Percentiles rank a stretch among this genome's conserved stretches.
Conservation (phyloP, 1,140 invertebrate genomes). For the Stenopsyche tienmushanensis region DNA sequence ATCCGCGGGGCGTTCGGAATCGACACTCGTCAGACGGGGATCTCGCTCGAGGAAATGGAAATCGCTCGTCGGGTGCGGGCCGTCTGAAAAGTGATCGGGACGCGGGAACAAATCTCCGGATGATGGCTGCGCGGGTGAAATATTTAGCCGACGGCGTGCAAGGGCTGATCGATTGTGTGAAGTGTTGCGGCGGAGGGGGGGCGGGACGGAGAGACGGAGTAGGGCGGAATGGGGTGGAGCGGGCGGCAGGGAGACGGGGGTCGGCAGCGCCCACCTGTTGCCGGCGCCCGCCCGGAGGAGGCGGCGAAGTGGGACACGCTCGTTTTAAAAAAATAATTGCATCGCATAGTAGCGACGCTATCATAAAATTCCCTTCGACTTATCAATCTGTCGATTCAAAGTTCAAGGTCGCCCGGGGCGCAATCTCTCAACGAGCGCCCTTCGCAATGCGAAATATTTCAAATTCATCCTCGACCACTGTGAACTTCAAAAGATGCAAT, state of each 20-base stretch:
- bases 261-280: constrained; percentile 6
- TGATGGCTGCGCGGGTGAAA: neutral
- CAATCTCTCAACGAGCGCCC: no score
- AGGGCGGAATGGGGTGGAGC: neutral
- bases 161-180: constrained; percentile 8
- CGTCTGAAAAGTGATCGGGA: no score
- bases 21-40: no score
- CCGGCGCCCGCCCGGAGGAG: neutral
- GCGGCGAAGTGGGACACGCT: neutral
- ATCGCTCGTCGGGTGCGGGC: no score
- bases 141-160: neutral
- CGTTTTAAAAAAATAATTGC: constrained; percentile 13
- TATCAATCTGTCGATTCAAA: neutral
- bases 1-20: no score
- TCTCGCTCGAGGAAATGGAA: no score
- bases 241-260: neutral
- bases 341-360: constrained; percentile 8
- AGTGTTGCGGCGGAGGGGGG: neutral
- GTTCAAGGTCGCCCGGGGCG: constrained; percentile 6
- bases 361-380: neutral
- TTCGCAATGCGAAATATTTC: no score
- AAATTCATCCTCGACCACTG: no score
- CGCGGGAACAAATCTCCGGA: neutral
- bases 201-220: neutral
- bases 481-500: no score